A percentile compares a stretch with the other conserved stretches of the same genome.
phyloP scores from a whole-genome alignment of 2,888 invertebrate genomes.

The Ischnus inquisitorius region DNA sequence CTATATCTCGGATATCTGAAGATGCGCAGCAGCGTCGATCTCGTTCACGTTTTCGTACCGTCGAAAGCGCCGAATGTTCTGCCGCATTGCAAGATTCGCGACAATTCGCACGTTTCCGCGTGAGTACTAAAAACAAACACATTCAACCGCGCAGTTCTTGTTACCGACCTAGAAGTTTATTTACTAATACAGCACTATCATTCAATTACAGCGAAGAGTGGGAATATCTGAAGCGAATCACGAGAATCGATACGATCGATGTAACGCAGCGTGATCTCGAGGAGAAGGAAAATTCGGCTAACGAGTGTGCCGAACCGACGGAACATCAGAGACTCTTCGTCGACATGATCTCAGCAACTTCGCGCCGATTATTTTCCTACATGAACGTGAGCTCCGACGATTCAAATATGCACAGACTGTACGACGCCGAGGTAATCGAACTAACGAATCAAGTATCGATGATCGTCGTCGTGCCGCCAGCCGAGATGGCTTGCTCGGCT shows the following conservation, averaged over 20 bases:
- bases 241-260: constrained; percentile 82
- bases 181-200: background rate
- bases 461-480: constrained; percentile 96
- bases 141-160: background rate
- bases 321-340: constrained; percentile 94
- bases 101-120: constrained; percentile 98
- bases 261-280: constrained; percentile 79
- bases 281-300: constrained; percentile 81
- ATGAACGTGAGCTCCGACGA: constrained; percentile 92
- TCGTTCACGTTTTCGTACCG: constrained; percentile 96
- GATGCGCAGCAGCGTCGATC: constrained; percentile 98
- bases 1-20: constrained; percentile 98
- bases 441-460: constrained; percentile 96
- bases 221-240: constrained; percentile 92
- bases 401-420: constrained; percentile 92
- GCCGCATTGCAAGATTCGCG: constrained; percentile 96
- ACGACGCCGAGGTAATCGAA: constrained; percentile 97
- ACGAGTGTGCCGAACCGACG: constrained; percentile 84
- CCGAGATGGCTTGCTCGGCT: constrained; percentile 96
- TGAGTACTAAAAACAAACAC: constrained; percentile 86
- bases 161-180: background rate
- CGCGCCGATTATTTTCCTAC: constrained; percentile 91
- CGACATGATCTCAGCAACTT: constrained; percentile 91
- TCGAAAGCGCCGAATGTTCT: constrained; percentile 97
- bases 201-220: constrained; percentile 93